Percentiles rank a stretch among this genome's conserved stretches.
phyloP scores from a whole-genome alignment of 1,140 invertebrate species.

The Physella acuta region DNA sequence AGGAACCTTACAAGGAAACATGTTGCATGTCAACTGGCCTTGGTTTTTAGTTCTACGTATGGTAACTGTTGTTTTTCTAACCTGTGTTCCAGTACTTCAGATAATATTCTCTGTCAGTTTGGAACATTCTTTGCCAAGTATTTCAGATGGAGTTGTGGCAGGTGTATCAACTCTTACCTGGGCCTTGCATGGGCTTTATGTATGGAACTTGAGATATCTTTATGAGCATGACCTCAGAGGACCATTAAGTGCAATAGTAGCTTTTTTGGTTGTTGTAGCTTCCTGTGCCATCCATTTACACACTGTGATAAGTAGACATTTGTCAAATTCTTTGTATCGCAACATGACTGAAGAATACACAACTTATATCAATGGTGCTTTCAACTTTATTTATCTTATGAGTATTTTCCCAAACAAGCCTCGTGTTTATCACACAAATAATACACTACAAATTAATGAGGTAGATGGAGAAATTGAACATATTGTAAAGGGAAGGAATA shows the following conservation, averaged over 20 bases:
- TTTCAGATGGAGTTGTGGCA: slow-evolving; percentile 72
- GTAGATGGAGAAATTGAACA: slow-evolving; percentile 58
- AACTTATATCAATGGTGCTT: slow-evolving; percentile 38
- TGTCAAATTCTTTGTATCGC: slow-evolving; percentile 53
- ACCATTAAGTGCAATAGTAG: slow-evolving; percentile 68
- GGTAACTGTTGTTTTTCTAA: slow-evolving; percentile 60
- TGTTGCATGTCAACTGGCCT: slow-evolving; percentile 62
- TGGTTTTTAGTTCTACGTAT: slow-evolving; percentile 43
- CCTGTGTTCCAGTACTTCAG: slow-evolving; percentile 66
- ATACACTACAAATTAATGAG: slow-evolving; percentile 42
- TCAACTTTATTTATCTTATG: slow-evolving; percentile 51
- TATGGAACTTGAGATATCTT: slow-evolving; percentile 68
- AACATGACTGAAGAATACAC: slow-evolving; percentile 62
- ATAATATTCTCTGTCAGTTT: slow-evolving; percentile 69
- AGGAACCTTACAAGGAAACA: slow-evolving; percentile 65
- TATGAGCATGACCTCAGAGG: slow-evolving; percentile 70
- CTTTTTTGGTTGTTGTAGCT: slow-evolving; percentile 70
- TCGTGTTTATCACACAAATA: slow-evolving; percentile 36
- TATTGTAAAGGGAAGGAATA: slow-evolving; percentile 58
- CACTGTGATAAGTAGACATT: slow-evolving; percentile 41
- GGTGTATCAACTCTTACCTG: slow-evolving; percentile 73
- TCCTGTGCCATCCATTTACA: slow-evolving; percentile 61
- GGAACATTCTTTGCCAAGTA: slow-evolving; percentile 54
- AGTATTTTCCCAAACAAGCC: slow-evolving; percentile 44
- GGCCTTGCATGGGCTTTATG: slow-evolving; percentile 77